Evolutionary conservation across 2,888 invertebrate genomes (phyloP), one percentile per base, ranked within the genome.

Genomic region (Chalcosyrphus nemorum): DNA sequence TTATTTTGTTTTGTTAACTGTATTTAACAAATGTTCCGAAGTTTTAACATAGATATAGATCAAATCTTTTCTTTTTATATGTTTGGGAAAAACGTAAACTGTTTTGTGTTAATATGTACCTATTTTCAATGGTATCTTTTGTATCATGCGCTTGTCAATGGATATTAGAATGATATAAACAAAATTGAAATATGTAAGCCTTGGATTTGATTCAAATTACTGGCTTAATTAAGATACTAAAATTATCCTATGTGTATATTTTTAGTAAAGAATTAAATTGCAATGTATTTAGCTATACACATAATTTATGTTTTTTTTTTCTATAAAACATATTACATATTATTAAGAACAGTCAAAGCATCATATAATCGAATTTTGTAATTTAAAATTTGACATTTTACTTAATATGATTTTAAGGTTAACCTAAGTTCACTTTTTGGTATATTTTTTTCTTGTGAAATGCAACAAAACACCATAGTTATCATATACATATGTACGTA

Each of bases 381-480:
- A 13, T 7, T 15, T 29, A 29, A 13, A 52, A 29, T 24, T 13
- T 13, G 2, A 29, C n/a, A 38, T 13, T 13, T 38, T 38, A 15
- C 15, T 27, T 27, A 6, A 13, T 6, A 52, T 27, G 7, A 52
- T 29, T 52, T 27, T 52, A 15, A 27, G 2, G 29, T n/a, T 6
- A 27, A 52, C 24, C 7, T 19, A 4, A 45, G 27, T 52, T 27
- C 27, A 29, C 15, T 15, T 29, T 50, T 27, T 11, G 15, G 3
- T 27, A 11, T 1, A n/a, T 27, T 27, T 24, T 24, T 0, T 41
- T 57, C 41, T 43, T 59, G 59, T 38, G 41, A 43, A 61, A 45
- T 61, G 59, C 43, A 29, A 43, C 43, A 43, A n/a, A 61, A 29
- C 27, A 43, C 43, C n/a, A 29, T 61, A 61, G 27, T 29, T 43